These are phyloP conservation scores for Antheraea assamensis DNA, from an alignment of 2,888 invertebrate species.

Conservation along the genomic window DNA sequence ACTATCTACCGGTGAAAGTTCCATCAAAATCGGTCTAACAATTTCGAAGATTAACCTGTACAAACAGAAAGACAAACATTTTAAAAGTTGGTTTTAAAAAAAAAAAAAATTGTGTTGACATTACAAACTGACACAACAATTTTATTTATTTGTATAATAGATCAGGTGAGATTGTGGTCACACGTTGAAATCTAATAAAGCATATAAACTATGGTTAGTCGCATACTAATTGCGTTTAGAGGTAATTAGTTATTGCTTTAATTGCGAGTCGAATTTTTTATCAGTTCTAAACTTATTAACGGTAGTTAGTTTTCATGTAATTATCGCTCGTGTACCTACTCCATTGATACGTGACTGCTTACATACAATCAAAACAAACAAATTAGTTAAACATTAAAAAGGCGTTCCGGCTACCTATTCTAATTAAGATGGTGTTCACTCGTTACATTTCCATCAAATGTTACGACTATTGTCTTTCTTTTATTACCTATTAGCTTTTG, in stretches of 20 bases:
- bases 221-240: conserved; percentile 29
- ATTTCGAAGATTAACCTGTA: too few relatives aligned
- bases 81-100: neutral
- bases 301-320: conserved; percentile 30
- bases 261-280: conserved; percentile 24
- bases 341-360: conserved; percentile 29
- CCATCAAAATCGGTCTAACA: too few relatives aligned
- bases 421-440: conserved; percentile 61
- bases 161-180: too few relatives aligned
- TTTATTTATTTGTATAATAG: too few relatives aligned
- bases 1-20: too few relatives aligned
- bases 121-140: too few relatives aligned
- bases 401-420: conserved; percentile 68
- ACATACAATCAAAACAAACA: conserved; percentile 49
- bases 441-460: conserved; percentile 56
- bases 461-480: conserved; percentile 61
- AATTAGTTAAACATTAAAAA: conserved; percentile 72
- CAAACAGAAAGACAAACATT: too few relatives aligned
- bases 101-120: too few relatives aligned
- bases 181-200: too few relatives aligned
- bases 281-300: conserved; percentile 31
- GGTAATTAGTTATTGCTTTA: conserved; percentile 46
- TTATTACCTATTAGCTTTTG: conserved; percentile 42
- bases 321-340: conserved; percentile 36
- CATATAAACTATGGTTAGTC: conserved; percentile 19